phyloP scores from a whole-genome alignment of 2,113 vertebrate species.

The Ovis aries region DNA sequence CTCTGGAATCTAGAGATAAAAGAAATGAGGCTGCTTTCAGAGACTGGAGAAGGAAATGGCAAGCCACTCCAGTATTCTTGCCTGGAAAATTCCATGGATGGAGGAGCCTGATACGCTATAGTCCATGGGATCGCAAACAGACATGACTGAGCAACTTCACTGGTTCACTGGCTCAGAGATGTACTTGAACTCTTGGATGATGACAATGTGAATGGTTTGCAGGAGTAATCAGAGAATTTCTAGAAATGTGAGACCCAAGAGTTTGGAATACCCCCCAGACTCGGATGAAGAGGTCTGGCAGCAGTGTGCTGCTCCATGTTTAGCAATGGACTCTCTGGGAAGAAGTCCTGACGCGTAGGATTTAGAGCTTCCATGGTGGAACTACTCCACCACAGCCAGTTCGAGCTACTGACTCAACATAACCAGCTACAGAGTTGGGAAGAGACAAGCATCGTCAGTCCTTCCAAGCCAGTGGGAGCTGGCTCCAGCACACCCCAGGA shows the following conservation, averaged over 20 bases:
- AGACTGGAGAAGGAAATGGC: background rate
- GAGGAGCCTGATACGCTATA: background rate
- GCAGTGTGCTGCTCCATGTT: background rate
- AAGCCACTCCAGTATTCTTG: background rate
- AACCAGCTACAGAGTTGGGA: too few relatives aligned
- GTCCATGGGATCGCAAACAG: background rate
- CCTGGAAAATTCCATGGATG: background rate
- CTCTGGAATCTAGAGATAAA: background rate
- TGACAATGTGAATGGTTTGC: background rate
- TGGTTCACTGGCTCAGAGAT: background rate
- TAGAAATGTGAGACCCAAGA: background rate
- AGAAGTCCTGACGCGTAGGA: background rate
- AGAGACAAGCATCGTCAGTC: background rate
- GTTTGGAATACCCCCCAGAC: background rate
- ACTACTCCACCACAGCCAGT: background rate
- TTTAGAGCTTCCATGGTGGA: background rate
- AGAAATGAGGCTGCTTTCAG: background rate
- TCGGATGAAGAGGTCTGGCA: background rate
- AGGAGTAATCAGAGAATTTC: background rate
- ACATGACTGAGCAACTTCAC: background rate
- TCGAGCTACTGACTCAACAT: background rate
- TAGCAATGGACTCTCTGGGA: background rate
- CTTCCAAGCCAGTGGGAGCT: accelerated
- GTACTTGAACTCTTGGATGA: background rate
- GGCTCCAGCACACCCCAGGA: background rate